Evolutionary conservation across 2,888 invertebrate genomes (phyloP).

Genomic region (Archaeoteleia sp.): DNA sequence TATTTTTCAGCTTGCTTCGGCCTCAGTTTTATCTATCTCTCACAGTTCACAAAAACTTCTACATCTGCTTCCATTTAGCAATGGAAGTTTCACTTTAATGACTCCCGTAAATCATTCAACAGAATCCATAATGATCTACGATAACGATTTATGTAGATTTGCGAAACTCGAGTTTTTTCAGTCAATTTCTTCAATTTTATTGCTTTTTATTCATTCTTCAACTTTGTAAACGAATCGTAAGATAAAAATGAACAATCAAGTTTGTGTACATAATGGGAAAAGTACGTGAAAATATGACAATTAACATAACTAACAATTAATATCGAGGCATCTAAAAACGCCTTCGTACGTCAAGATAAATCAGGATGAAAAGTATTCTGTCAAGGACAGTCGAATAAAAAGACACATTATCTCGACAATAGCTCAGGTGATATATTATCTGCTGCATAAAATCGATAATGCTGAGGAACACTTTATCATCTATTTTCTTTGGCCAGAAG

Average conservation of each 20-base stretch:
- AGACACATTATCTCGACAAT: slow-evolving; percentile 40
- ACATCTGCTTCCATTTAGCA: too few relatives aligned
- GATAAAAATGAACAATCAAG: too few relatives aligned
- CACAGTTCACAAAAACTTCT: not conserved
- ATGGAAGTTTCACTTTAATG: too few relatives aligned
- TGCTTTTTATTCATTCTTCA: too few relatives aligned
- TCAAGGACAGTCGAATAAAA: slow-evolving; percentile 36
- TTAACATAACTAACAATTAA: slow-evolving; percentile 12
- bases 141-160: too few relatives aligned
- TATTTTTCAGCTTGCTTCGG: slow-evolving; percentile 4
- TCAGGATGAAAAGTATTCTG: slow-evolving; percentile 25
- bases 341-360: slow-evolving; percentile 16
- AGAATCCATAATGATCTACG: too few relatives aligned
- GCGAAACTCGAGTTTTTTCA: too few relatives aligned
- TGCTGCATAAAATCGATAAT: slow-evolving; percentile 31
- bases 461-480: slow-evolving; percentile 32
- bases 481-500: not conserved
- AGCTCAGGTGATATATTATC: slow-evolving; percentile 39
- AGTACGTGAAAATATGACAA: slow-evolving; percentile 21
- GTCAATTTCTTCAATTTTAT: too few relatives aligned
- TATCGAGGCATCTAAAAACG: too few relatives aligned
- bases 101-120: too few relatives aligned
- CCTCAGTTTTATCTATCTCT: not conserved
- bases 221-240: too few relatives aligned
- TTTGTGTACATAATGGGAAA: too few relatives aligned